These are phyloP conservation scores for Drosophila prosaltans DNA, from an alignment of 1,140 invertebrate genomes.

Conservation along the genomic window DNA sequence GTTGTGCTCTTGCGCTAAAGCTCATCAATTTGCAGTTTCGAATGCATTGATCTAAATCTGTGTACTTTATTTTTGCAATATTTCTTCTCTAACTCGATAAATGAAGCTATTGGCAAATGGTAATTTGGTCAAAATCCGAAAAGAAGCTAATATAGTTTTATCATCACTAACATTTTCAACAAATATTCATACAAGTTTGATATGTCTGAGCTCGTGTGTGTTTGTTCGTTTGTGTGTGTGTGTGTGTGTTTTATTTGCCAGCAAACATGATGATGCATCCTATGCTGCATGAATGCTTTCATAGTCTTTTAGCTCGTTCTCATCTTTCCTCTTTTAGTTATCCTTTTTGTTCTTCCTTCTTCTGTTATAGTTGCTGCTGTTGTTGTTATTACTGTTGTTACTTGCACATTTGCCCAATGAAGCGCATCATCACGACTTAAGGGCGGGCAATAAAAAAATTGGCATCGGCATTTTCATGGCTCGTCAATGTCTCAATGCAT, in stretches of 20 bases:
- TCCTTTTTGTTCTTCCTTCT: constrained; percentile 1
- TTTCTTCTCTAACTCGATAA: no score
- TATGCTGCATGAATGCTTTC: constrained; percentile 37
- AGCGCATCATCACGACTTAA: constrained; percentile 59
- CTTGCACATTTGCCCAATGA: constrained; percentile 67
- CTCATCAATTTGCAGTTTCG: no score
- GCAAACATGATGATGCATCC: constrained; percentile 20
- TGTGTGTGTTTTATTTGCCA: constrained; percentile 1
- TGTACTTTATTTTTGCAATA: no score
- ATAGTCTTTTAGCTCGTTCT: neutral
- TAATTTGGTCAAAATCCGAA: no score
- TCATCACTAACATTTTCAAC: neutral
- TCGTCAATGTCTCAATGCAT: constrained; percentile 52
- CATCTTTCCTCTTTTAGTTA: constrained; percentile 18
- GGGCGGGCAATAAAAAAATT: constrained; percentile 36
- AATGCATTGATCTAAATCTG: no score
- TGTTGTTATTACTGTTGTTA: constrained; percentile 31
- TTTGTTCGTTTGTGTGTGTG: neutral
- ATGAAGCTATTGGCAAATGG: no score
- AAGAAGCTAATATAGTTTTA: neutral
- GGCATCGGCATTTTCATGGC: constrained; percentile 46
- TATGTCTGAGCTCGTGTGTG: neutral
- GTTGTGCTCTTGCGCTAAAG: no score
- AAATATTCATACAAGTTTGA: neutral
- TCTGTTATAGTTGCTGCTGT: constrained; percentile 23